Evolutionary conservation across 2,888 invertebrate species (phyloP).

Genomic region (Amiota minor): DNA sequence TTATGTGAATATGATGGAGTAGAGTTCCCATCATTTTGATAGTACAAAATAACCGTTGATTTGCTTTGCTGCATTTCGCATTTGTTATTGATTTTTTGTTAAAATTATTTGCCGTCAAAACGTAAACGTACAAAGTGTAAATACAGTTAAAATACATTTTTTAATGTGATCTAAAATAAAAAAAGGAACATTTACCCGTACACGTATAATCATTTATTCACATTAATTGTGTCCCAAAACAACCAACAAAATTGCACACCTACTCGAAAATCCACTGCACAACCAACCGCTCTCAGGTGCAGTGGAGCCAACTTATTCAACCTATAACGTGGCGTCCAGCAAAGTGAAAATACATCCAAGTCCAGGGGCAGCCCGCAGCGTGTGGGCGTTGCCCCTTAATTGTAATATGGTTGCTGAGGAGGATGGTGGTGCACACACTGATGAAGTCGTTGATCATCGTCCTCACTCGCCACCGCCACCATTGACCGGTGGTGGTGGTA

Average conservation of each 20-base stretch:
- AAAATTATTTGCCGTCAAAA: background rate
- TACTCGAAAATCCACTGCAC: constrained; percentile 70
- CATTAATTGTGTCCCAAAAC: constrained; percentile 37
- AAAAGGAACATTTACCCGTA: background rate
- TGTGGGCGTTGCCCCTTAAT: constrained; percentile 88
- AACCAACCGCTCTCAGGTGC: constrained; percentile 59
- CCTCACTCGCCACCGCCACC: constrained; percentile 61
- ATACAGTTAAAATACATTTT: background rate
- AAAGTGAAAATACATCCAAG: constrained; percentile 82
- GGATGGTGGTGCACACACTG: constrained; percentile 75
- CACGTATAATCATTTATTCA: background rate
- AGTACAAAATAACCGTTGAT: background rate
- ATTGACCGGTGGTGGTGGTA: constrained; percentile 29
- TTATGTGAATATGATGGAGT: background rate
- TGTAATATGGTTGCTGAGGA: constrained; percentile 85
- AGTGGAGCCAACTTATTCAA: constrained; percentile 66
- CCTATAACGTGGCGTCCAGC: constrained; percentile 73
- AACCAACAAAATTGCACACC: constrained; percentile 68
- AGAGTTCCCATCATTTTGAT: constrained; percentile 1
- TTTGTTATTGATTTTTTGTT: constrained; percentile 14
- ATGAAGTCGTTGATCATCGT: constrained; percentile 70
- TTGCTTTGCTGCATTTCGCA: background rate
- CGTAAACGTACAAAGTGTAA: background rate
- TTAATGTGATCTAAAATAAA: background rate
- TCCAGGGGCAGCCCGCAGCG: constrained; percentile 91